Conservation (phyloP, 1,140 invertebrate genomes). For the Maniola jurtina region DNA sequence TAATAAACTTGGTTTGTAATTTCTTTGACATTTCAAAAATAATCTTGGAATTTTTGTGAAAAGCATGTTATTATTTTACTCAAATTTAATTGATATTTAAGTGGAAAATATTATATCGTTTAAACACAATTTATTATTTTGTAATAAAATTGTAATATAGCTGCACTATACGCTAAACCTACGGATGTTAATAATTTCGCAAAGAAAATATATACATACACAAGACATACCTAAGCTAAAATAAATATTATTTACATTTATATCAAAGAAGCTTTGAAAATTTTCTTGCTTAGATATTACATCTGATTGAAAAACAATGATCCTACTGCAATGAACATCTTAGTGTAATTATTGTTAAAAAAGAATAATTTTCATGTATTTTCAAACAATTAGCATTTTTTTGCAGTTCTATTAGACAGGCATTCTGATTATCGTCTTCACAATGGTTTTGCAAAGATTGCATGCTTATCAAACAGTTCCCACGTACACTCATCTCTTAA, state of each 20-base stretch:
- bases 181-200: no score
- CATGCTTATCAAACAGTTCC: slow-evolving; percentile 28
- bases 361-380: slow-evolving; percentile 4
- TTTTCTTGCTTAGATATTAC: no score
- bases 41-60: not conserved
- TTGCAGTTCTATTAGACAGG: slow-evolving; percentile 8
- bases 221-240: no score
- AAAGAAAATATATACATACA: no score
- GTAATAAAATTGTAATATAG: no score
- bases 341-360: not conserved
- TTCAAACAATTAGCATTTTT: not conserved
- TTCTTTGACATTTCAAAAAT: not conserved
- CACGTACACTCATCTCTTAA: slow-evolving; percentile 30
- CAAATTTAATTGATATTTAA: not conserved
- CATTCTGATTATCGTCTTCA: slow-evolving; percentile 15
- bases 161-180: no score
- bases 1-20: slow-evolving; percentile 5
- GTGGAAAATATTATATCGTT: no score
- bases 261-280: not conserved
- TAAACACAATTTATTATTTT: no score
- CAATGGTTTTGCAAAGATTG: slow-evolving; percentile 23
- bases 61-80: not conserved
- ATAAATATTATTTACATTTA: not conserved
- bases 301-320: no score
- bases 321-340: no score